Evolutionary conservation across 2,888 invertebrate genomes (phyloP).

Genomic region (Therioaphis trifolii): DNA sequence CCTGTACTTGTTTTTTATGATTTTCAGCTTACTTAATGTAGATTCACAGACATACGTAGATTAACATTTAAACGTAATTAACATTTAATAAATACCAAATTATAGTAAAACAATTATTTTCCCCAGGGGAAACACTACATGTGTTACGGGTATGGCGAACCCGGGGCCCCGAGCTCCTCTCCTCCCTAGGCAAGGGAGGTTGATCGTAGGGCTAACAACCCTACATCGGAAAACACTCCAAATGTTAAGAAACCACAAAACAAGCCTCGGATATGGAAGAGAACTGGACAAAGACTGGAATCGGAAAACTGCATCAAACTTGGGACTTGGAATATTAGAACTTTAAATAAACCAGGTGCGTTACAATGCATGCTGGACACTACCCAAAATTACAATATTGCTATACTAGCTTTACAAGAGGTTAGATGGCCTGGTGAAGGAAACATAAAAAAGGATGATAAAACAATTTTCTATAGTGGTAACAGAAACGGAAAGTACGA

Average conservation of each 20-base stretch:
- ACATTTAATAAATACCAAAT: too few species aligned
- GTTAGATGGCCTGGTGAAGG: constrained; percentile 52
- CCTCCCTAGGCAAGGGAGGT: not conserved
- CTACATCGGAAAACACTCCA: constrained; percentile 11
- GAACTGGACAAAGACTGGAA: constrained; percentile 35
- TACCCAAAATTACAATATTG: constrained; percentile 57
- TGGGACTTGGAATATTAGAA: constrained; percentile 63
- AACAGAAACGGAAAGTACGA: too few species aligned
- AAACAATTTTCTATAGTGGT: too few species aligned
- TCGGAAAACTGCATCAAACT: constrained; percentile 38
- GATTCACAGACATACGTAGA: too few species aligned
- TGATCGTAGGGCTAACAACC: not conserved
- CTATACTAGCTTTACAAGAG: constrained; percentile 63
- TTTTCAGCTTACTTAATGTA: too few species aligned
- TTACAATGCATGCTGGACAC: constrained; percentile 52
- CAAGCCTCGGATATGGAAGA: constrained; percentile 27
- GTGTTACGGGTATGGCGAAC: constrained; percentile 8
- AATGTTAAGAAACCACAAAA: constrained; percentile 43
- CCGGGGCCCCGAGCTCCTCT: not conserved
- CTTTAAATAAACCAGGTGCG: constrained; percentile 54
- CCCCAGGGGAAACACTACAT: not conserved
- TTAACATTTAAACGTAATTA: too few species aligned
- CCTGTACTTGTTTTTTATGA: too few species aligned
- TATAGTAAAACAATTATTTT: too few species aligned
- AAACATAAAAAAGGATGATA: not conserved